Evolutionary conservation across 2,797 vertebrate species (phyloP).

Genomic region (Pterois miles): DNA sequence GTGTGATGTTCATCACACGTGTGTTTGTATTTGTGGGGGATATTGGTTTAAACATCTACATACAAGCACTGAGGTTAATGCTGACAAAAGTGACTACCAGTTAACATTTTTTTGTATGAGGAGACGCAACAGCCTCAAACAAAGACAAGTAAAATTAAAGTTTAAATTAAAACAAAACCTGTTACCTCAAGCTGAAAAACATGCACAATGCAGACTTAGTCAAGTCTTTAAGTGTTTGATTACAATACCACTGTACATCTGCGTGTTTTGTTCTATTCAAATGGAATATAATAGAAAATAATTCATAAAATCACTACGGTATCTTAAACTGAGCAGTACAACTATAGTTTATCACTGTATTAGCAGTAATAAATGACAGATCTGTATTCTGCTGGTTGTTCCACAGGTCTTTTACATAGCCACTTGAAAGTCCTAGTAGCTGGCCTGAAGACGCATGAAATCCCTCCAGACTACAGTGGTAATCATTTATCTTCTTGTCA

Average conservation of each 20-base stretch:
- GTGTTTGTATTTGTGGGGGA: too few species aligned
- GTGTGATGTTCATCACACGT: too few species aligned
- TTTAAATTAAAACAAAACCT: neutral
- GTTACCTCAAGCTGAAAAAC: neutral
- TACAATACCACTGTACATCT: neutral
- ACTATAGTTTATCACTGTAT: neutral
- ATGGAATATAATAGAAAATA: neutral
- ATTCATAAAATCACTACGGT: neutral
- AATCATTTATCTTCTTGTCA: conserved; percentile 33
- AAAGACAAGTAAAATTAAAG: neutral
- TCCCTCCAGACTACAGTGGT: conserved; percentile 90
- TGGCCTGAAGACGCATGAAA: conserved; percentile 83
- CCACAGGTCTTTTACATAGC: conserved; percentile 67
- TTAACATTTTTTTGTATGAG: neutral
- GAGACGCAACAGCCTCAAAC: neutral
- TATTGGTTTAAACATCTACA: too few species aligned
- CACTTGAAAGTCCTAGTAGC: conserved; percentile 77
- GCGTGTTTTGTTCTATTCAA: neutral
- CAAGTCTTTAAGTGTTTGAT: neutral
- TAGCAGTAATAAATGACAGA: neutral
- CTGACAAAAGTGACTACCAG: neutral
- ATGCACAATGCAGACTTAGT: neutral
- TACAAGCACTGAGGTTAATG: neutral
- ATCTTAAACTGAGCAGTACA: neutral
- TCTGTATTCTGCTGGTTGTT: neutral